A percentile compares a stretch with the other conserved stretches of the same genome.
Conservation (phyloP, 2,888 invertebrate genomes). For the Biston betularia region DNA sequence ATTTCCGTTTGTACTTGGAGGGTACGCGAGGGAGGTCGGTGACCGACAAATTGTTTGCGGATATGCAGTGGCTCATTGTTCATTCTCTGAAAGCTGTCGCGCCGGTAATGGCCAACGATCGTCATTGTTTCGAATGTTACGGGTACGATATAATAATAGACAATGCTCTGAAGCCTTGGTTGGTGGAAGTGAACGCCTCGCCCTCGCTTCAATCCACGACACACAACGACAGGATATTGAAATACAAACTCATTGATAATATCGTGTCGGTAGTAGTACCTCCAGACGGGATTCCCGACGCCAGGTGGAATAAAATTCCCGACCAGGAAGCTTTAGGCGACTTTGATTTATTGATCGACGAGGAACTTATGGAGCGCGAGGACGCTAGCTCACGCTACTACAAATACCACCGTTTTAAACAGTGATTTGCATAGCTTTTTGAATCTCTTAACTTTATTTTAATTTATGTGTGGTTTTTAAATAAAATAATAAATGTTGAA, state of each 20-base stretch:
- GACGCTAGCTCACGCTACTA: slow-evolving; percentile 73
- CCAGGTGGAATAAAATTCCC: slow-evolving; percentile 95
- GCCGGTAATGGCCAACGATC: slow-evolving; percentile 97
- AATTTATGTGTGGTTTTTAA: slow-evolving; percentile 18
- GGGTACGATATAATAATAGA: slow-evolving; percentile 99
- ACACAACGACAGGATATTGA: slow-evolving; percentile 96
- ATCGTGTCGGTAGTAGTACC: slow-evolving; percentile 96
- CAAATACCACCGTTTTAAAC: slow-evolving; percentile 58
- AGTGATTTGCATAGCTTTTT: slow-evolving; percentile 29
- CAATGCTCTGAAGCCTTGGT: slow-evolving; percentile 96
- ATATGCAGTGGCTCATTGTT: slow-evolving; percentile 96
- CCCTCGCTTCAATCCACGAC: slow-evolving; percentile 98
- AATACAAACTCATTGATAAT: slow-evolving; percentile 97
- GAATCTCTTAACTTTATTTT: slow-evolving; percentile 25
- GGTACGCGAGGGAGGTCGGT: slow-evolving; percentile 96
- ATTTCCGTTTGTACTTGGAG: slow-evolving; percentile 95
- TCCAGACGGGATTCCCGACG: slow-evolving; percentile 95
- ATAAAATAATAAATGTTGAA: slow-evolving; percentile 26
- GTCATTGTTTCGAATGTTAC: slow-evolving; percentile 97
- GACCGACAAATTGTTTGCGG: slow-evolving; percentile 95
- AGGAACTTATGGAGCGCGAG: slow-evolving; percentile 91
- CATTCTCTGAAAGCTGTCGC: slow-evolving; percentile 97
- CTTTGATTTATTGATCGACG: slow-evolving; percentile 94
- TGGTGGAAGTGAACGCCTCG: slow-evolving; percentile 97
- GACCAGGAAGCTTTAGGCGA: slow-evolving; percentile 90